A percentile compares a stretch with the other conserved stretches of the same genome.
These are phyloP conservation scores for Imbricaverruca yamaguchii DNA, from an alignment of 2,888 invertebrate genomes.

Conservation along the genomic window DNA sequence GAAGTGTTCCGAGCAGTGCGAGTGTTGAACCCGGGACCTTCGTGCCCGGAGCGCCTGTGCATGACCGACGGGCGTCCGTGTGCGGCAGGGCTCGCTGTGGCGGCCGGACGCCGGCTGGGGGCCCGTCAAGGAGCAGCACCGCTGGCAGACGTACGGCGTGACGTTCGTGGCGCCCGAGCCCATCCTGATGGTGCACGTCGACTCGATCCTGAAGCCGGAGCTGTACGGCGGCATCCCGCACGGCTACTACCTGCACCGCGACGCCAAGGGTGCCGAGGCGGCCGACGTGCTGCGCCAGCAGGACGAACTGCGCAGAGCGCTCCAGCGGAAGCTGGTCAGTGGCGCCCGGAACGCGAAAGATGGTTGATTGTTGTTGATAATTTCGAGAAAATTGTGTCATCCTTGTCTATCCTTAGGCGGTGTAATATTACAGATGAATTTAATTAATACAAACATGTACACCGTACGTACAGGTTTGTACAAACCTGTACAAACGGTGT, in stretches of 20 bases:
- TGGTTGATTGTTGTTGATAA: too few relatives aligned
- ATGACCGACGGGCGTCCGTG: too few relatives aligned
- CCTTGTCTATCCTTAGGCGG: too few relatives aligned
- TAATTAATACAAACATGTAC: too few relatives aligned
- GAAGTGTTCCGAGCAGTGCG: too few relatives aligned
- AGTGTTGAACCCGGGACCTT: too few relatives aligned
- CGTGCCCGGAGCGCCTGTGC: too few relatives aligned
- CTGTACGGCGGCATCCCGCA: slow-evolving; percentile 18
- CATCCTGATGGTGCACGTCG: slow-evolving; percentile 21
- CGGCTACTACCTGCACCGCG: slow-evolving; percentile 6
- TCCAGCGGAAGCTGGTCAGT: slow-evolving; percentile 10
- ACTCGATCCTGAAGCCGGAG: slow-evolving; percentile 20
- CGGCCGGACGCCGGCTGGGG: slow-evolving; percentile 18
- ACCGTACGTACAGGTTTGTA: too few relatives aligned
- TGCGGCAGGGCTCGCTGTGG: slow-evolving; percentile 3
- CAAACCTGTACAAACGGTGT: too few relatives aligned
- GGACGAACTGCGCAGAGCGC: slow-evolving; percentile 11
- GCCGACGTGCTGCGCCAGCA: slow-evolving; percentile 7
- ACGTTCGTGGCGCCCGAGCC: slow-evolving; percentile 14
- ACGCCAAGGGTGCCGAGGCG: slow-evolving; percentile 8
- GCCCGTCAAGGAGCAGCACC: slow-evolving; percentile 9
- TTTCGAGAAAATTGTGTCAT: too few relatives aligned
- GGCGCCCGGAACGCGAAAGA: too few relatives aligned
- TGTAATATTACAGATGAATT: too few relatives aligned
- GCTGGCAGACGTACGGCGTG: slow-evolving; percentile 19